A percentile compares a stretch with the other conserved stretches of the same genome.
These are phyloP conservation scores for Adelosebastes latens DNA, from an alignment of 2,797 vertebrate species.

Conservation along the genomic window DNA sequence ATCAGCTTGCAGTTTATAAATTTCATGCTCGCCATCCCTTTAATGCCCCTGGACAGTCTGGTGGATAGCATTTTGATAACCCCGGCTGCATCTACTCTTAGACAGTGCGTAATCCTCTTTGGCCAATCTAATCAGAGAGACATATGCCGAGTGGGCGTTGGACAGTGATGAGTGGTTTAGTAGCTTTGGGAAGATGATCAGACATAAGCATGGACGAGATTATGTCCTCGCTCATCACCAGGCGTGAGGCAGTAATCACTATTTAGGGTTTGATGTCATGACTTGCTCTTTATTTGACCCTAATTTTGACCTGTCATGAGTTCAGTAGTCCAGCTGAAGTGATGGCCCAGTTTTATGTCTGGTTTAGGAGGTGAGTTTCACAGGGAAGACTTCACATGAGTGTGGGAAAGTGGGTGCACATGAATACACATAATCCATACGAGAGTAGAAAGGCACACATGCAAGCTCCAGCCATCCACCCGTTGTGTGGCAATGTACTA, in stretches of 20 bases:
- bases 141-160: conserved; percentile 59
- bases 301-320: conserved; percentile 2
- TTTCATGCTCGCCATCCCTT: conserved; percentile 13
- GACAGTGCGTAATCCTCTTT: conserved; percentile 72
- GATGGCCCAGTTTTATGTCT: neutral
- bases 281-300: conserved; percentile 22
- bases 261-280: conserved; percentile 50
- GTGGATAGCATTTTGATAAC: conserved; percentile 57
- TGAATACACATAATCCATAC: neutral
- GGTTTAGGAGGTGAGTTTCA: neutral
- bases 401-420: neutral
- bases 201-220: conserved; percentile 58
- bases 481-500: neutral
- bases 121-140: conserved; percentile 71
- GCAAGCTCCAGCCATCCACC: neutral
- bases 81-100: conserved; percentile 53
- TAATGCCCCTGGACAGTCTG: conserved; percentile 32
- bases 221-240: conserved; percentile 43
- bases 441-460: neutral
- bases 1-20: conserved; percentile 34
- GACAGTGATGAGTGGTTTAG: conserved; percentile 68
- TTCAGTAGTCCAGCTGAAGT: neutral
- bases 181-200: conserved; percentile 68
- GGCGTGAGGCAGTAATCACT: conserved; percentile 59
- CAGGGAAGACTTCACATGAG: neutral